Conservation (phyloP, 2,113 vertebrate genomes). For the Carassius carassius region DNA sequence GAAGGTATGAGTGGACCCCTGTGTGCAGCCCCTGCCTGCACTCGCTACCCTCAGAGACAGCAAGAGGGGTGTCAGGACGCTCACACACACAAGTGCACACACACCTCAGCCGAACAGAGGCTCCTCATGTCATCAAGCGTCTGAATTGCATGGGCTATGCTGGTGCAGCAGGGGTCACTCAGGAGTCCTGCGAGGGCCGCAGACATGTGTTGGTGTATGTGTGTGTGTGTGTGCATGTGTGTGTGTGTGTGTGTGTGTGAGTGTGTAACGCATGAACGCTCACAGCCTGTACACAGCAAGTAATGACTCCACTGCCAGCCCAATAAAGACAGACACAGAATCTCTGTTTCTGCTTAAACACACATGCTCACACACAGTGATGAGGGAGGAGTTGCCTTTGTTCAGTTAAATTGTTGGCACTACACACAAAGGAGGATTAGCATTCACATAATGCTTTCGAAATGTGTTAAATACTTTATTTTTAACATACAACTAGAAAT, state of each 20-base stretch:
- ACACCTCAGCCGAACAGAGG: too few relatives aligned
- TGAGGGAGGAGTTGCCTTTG: constrained; percentile 20
- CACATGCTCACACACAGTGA: constrained; percentile 36
- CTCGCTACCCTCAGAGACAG: constrained; percentile 50
- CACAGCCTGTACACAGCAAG: constrained; percentile 69
- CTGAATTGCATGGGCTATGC: constrained; percentile 76
- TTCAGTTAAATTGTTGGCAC: constrained; percentile 10
- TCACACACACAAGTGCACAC: not conserved
- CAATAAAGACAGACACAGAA: constrained; percentile 67
- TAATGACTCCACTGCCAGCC: constrained; percentile 73
- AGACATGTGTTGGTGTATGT: constrained; percentile 36
- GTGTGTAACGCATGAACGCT: constrained; percentile 71
- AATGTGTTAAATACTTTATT: not conserved
- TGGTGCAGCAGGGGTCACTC: constrained; percentile 82
- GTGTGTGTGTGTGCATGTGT: not conserved
- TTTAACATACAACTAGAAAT: not conserved
- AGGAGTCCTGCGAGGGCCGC: constrained; percentile 72
- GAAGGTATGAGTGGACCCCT: constrained; percentile 37
- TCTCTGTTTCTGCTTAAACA: constrained; percentile 35
- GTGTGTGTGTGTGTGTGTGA: not conserved
- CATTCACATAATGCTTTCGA: not conserved
- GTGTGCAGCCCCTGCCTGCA: constrained; percentile 43
- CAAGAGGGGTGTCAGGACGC: constrained; percentile 18
- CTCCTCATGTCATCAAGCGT: constrained; percentile 72
- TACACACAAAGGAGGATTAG: not conserved